Evolutionary conservation across 1,140 invertebrate species (phyloP).

Genomic region (Ridgeia piscesae): DNA sequence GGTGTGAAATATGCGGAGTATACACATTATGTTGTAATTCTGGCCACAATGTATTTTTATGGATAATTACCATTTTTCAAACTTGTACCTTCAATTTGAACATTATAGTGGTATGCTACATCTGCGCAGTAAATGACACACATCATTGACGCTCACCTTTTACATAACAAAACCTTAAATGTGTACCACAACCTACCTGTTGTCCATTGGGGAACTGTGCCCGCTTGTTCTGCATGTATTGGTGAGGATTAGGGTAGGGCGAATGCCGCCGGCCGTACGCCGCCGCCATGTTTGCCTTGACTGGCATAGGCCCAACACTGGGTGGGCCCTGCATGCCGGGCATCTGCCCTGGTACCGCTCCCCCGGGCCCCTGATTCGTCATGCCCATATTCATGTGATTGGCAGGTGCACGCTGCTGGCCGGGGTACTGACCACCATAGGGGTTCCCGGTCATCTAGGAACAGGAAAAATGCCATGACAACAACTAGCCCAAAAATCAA

Average conservation of each 20-base stretch:
- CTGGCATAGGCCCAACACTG: constrained; percentile 28
- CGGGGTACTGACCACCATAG: neutral
- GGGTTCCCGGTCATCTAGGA: neutral
- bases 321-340: constrained; percentile 26
- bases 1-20: too few relatives aligned
- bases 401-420: neutral
- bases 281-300: constrained; percentile 24
- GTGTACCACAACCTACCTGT: neutral
- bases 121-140: neutral
- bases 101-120: neutral
- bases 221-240: constrained; percentile 39
- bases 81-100: too few relatives aligned
- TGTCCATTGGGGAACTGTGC: constrained; percentile 44
- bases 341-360: constrained; percentile 21
- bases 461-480: neutral
- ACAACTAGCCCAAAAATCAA: too few relatives aligned
- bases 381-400: constrained; percentile 35
- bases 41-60: too few relatives aligned
- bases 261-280: constrained; percentile 6
- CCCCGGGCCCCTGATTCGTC: constrained; percentile 47
- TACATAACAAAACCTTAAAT: neutral
- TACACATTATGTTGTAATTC: too few relatives aligned
- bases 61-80: too few relatives aligned
- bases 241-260: constrained; percentile 47
- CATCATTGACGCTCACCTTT: neutral